Base-by-base conservation (phyloP, 2,797 vertebrate species). In the Cuniculus paca region DNA sequence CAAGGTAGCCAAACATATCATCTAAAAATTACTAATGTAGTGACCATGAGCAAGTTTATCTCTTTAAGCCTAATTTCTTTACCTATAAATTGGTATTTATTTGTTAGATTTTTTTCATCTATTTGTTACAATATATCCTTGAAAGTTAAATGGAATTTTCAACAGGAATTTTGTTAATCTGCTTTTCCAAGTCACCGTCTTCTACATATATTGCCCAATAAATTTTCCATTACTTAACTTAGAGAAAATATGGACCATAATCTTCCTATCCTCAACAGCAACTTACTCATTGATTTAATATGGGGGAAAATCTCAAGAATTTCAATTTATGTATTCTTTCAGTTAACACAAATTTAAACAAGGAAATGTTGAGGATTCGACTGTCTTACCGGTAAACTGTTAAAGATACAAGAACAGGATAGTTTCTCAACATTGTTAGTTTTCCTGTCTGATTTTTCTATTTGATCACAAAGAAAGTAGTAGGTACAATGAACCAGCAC, bases 331-430 rank as follows among this genome's bases (percentile, higher is more conserved):
- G 78, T 70, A 34, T 39, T 63, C 52, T 77, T 93, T 82, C 60
- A 92, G 82, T 22, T 61, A 79, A 89, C 70, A 60, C 0, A 54
- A 54, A 56, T 52, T 93, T 65, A 90, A 97, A 54, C 16, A 86
- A 68, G 84, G 7, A 96, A 50, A 63, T 78, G 31, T 39, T 72
- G 88, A 88, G 34, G 2, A 75, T 36, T 31, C 68, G 20, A 39
- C 5, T 45, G 1, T 45, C 28, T 77, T 22, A 52, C 4, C 77
- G 39, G n/a, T 5, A 36, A 54, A 6, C 9, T 61, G 6, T 89
- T 90, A 88, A 92, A 36, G 65, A 92, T 61, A 82, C 6, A 83
- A n/a, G 80, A 78, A 65, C 1, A 61, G 77, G 26, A 56, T 11
- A 70, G 5, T 56, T 79, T 91, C 20, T 5, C 52, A 13, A 86